Percentiles rank a stretch among this genome's conserved stretches.
phyloP scores from a whole-genome alignment of 2,888 invertebrate species.

The Troides oblongomaculatus region DNA sequence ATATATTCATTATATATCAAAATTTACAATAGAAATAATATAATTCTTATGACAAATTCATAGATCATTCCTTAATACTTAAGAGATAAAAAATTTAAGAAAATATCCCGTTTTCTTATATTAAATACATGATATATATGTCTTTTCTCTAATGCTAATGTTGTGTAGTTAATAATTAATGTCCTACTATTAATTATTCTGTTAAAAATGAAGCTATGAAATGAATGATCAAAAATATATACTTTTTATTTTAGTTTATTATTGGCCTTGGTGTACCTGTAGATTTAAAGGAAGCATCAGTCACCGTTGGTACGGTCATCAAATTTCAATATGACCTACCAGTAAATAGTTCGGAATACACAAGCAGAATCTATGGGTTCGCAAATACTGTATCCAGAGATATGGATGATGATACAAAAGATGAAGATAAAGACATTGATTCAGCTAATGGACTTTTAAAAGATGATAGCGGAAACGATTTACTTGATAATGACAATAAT shows the following conservation, averaged over 20 bases:
- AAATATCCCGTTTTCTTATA: no score
- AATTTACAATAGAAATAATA: no score
- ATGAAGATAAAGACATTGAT: constrained; percentile 34
- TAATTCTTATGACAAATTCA: no score
- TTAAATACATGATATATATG: no score
- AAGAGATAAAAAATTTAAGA: no score
- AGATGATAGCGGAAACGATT: constrained; percentile 41
- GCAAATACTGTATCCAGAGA: constrained; percentile 66
- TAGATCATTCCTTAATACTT: no score
- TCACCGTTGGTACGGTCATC: constrained; percentile 83
- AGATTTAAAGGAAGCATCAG: constrained; percentile 81
- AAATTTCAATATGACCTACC: constrained; percentile 85
- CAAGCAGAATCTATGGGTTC: constrained; percentile 73
- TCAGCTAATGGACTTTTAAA: constrained; percentile 35
- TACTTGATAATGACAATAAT: constrained; percentile 42
- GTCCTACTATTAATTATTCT: no score
- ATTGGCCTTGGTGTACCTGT: constrained; percentile 84
- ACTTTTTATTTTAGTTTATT: constrained; percentile 76
- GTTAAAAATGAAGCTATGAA: no score
- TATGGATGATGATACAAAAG: constrained; percentile 50
- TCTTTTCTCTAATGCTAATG: no score
- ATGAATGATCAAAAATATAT: no score
- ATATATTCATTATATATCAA: no score
- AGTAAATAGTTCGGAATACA: constrained; percentile 81
- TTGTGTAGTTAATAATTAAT: no score